Percentiles rank a stretch among this genome's conserved stretches.
Evolutionary conservation across 2,888 invertebrate species (phyloP).

Genomic region (Netelia fuscicornis): DNA sequence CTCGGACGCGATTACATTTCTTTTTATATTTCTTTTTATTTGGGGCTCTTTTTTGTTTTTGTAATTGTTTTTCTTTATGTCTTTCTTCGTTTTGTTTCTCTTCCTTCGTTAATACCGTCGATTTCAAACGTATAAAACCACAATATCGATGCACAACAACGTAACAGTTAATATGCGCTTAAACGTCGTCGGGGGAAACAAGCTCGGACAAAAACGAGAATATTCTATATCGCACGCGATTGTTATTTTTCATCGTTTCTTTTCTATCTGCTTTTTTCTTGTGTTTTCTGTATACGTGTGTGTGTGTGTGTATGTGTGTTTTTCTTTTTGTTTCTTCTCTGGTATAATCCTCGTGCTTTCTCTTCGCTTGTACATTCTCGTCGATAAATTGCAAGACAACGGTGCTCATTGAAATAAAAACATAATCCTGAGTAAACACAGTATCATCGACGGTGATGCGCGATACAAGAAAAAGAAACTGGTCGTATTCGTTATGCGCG

Average conservation of each 20-base stretch:
- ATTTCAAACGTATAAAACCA: slow-evolving; percentile 58
- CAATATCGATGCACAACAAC: slow-evolving; percentile 62
- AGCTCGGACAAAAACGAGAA: slow-evolving; percentile 45
- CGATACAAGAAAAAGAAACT: not conserved
- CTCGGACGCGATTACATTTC: slow-evolving; percentile 20
- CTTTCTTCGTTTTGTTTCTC: not conserved
- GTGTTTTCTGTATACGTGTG: not conserved
- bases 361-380: slow-evolving; percentile 6
- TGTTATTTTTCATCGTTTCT: slow-evolving; percentile 14
- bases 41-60: too few relatives aligned
- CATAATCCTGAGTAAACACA: slow-evolving; percentile 42
- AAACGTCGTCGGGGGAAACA: slow-evolving; percentile 28
- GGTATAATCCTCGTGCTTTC: not conserved
- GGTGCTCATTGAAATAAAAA: slow-evolving; percentile 54
- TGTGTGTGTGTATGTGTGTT: not conserved
- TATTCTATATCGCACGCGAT: not conserved
- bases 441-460: slow-evolving; percentile 33
- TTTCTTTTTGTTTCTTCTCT: slow-evolving; percentile 5
- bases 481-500: not conserved
- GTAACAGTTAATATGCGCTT: slow-evolving; percentile 55
- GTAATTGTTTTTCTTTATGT: too few relatives aligned
- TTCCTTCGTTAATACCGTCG: slow-evolving; percentile 17
- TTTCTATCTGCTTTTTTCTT: not conserved
- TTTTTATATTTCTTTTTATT: slow-evolving; percentile 27
- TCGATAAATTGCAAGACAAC: slow-evolving; percentile 6